Evolutionary conservation across 2,113 vertebrate species (phyloP).

Genomic region (Pagrus major): DNA sequence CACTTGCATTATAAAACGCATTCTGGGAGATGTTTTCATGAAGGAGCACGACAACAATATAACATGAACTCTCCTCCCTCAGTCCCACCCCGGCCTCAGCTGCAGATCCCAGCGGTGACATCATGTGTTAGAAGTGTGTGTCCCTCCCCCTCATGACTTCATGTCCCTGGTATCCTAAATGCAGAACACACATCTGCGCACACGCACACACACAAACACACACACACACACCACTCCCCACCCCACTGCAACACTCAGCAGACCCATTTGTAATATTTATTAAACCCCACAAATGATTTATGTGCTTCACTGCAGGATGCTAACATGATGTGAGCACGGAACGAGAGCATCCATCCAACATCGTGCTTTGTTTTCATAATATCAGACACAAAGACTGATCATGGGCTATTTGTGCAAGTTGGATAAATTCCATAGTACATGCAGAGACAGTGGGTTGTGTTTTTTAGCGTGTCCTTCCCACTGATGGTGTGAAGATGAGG

Average conservation of each 20-base stretch:
- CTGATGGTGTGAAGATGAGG: conserved; percentile 16
- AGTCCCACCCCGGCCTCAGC: conserved; percentile 50
- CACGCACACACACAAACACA: conserved; percentile 7
- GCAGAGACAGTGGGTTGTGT: not conserved
- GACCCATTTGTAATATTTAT: conserved; percentile 54
- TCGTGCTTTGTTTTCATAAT: conserved; percentile 28
- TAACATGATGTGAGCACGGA: conserved; percentile 48
- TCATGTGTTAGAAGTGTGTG: conserved; percentile 53
- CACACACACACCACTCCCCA: conserved; percentile 44
- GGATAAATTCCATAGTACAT: not conserved
- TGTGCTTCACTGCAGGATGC: conserved; percentile 50
- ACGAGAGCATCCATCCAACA: conserved; percentile 24
- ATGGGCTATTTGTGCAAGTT: conserved; percentile 21
- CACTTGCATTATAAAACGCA: not conserved
- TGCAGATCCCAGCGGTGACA: conserved; percentile 48
- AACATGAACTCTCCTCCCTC: conserved; percentile 18
- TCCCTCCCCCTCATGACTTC: conserved; percentile 64
- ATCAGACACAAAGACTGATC: conserved; percentile 27
- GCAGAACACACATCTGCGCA: conserved; percentile 27
- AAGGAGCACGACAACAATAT: not conserved
- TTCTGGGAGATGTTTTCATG: conserved; percentile 18
- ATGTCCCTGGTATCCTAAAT: conserved; percentile 55
- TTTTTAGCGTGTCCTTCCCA: not conserved
- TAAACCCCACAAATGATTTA: conserved; percentile 63
- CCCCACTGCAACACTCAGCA: conserved; percentile 28